Evolutionary conservation across 2,888 invertebrate genomes (phyloP).

Genomic region (Eilema caniola): DNA sequence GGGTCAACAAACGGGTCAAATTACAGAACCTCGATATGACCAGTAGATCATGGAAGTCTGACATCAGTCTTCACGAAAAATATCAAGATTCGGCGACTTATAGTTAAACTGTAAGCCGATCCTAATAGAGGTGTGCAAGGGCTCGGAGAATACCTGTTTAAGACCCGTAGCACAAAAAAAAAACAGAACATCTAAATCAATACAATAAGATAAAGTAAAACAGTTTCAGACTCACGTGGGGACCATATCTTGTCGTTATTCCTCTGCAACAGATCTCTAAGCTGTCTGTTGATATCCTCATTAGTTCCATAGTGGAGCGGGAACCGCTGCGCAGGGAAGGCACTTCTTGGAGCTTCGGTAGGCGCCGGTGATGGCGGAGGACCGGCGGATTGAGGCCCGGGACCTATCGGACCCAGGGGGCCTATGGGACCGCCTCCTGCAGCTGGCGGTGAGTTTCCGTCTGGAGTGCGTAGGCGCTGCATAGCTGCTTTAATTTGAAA

Average conservation of each 20-base stretch:
- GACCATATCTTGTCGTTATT: constrained; percentile 90
- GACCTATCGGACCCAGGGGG: constrained; percentile 54
- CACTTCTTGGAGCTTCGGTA: constrained; percentile 72
- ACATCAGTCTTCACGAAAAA: not conserved
- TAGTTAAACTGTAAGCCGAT: too few species aligned
- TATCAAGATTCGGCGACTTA: not conserved
- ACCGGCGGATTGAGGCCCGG: constrained; percentile 31
- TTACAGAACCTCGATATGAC: too few species aligned
- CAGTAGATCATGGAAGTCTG: not conserved
- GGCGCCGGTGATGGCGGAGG: constrained; percentile 57
- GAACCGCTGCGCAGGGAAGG: constrained; percentile 80
- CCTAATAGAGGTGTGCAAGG: not conserved
- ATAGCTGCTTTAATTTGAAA: constrained; percentile 74
- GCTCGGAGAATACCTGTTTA: not conserved
- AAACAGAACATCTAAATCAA: not conserved
- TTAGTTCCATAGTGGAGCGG: constrained; percentile 82
- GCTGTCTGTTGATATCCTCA: constrained; percentile 89
- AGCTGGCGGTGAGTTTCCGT: constrained; percentile 63
- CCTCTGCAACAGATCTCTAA: constrained; percentile 93
- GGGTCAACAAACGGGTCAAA: too few species aligned
- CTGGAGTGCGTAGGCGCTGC: constrained; percentile 77
- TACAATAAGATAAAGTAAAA: too few species aligned
- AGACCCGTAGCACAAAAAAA: not conserved
- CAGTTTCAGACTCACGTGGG: constrained; percentile 70
- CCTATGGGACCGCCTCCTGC: constrained; percentile 39